Base-by-base conservation (phyloP, 1,140 invertebrate species). In the Microplitis mediator region DNA sequence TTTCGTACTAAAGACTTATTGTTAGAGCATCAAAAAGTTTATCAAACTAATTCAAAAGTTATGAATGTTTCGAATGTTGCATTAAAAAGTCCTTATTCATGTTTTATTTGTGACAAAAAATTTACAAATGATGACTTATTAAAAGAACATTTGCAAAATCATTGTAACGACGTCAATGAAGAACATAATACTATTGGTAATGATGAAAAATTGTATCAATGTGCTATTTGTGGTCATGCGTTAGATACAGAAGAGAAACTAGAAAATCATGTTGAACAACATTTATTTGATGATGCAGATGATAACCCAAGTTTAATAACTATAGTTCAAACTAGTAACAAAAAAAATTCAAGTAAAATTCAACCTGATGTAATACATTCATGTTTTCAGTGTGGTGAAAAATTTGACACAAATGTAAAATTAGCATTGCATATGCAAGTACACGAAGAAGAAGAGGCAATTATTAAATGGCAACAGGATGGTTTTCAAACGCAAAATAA, bases 21-120 rank as follows among this genome's bases (percentile, higher is more conserved):
- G 4, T 69, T 75, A 0, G 60, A 34, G 3, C 83, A 84, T 39
- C 67, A 79, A 31, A 74, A 79, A 11, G 74, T 65, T 1, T 80
- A 85, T 45, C 60, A 76, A 78, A 35, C 54, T 8, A 56, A 71
- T 45, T 23, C 5, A 39, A 64, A 73, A 52, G 63, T 58, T 31
- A 8, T 45, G 9, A 61, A 39, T 34, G 34, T 36, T 54, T 16
- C 4, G 6, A 73, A 56, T 45, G 56, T 50, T 50, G 35, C 14
- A 34, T 4, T 5, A 32, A 67, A 54, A 60, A 54, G 39, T 51
- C 14, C 68, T 0, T 83, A 81, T 23, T 81, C 77, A 4, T 87
- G 86, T 75, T 87, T 86, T 52, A 78, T 87, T 6, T 87, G 86
- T 34, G 84, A 87, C 31, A 87, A 86, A 62, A 81, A 79, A 5